A percentile compares a stretch with the other conserved stretches of the same genome.
Evolutionary conservation across 1,140 invertebrate species (phyloP).

Genomic region (Ptiloglossa arizonensis): DNA sequence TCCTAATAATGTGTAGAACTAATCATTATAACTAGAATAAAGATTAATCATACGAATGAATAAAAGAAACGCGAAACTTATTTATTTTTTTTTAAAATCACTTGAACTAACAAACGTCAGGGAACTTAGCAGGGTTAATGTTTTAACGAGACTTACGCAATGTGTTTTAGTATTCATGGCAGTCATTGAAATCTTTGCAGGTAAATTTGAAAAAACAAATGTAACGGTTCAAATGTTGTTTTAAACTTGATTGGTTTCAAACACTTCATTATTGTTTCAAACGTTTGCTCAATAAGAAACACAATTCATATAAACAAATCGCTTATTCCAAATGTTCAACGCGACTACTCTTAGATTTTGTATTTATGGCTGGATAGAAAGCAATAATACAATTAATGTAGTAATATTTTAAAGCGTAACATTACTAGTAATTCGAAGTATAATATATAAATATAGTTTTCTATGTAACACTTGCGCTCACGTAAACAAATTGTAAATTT

Average conservation of each 20-base stretch:
- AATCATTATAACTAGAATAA: background rate
- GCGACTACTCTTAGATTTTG: slow-evolving; percentile 23
- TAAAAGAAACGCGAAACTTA: background rate
- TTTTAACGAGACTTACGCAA: background rate
- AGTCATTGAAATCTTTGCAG: no score
- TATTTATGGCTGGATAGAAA: slow-evolving; percentile 63
- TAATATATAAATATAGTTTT: slow-evolving; percentile 28
- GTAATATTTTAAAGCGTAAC: slow-evolving; percentile 14
- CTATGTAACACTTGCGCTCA: slow-evolving; percentile 3
- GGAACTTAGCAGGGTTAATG: background rate
- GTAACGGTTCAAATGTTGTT: no score
- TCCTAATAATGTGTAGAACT: background rate
- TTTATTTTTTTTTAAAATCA: no score
- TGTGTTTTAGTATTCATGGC: slow-evolving; percentile 54
- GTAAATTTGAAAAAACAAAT: background rate
- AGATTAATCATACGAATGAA: background rate
- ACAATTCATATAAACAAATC: background rate
- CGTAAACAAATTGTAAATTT: slow-evolving; percentile 8
- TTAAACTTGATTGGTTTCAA: no score
- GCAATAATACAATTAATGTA: slow-evolving; percentile 64
- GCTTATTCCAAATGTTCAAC: slow-evolving; percentile 20
- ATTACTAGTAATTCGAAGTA: slow-evolving; percentile 17
- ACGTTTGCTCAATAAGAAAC: no score
- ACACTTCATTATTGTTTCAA: no score
- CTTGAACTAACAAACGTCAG: no score